phyloP scores from a whole-genome alignment of 2,888 invertebrate species.

The Dendrolimus houi region DNA sequence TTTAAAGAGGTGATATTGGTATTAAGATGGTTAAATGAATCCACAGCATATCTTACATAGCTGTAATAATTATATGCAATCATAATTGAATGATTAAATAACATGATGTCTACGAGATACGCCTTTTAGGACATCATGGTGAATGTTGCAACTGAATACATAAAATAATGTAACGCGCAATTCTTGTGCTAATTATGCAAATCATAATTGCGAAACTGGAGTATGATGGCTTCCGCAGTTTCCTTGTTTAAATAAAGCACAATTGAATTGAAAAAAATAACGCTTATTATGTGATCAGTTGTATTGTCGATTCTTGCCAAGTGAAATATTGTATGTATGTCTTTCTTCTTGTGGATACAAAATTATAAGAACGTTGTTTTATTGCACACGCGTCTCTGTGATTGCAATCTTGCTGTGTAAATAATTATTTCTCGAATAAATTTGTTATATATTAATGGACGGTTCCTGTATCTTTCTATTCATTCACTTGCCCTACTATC shows the following conservation, averaged over 20 bases:
- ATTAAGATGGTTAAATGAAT: conserved; percentile 26
- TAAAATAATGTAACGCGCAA: neutral
- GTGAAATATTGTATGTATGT: conserved; percentile 13
- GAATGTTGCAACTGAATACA: neutral
- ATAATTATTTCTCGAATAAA: conserved; percentile 59
- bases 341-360: conserved; percentile 13
- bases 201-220: neutral
- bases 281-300: neutral
- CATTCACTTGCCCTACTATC: no score
- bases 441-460: conserved; percentile 52
- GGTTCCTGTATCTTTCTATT: no score
- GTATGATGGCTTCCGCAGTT: no score
- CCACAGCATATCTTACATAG: conserved; percentile 50
- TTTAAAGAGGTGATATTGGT: conserved; percentile 49
- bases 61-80: conserved; percentile 10
- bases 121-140: neutral
- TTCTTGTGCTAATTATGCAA: neutral
- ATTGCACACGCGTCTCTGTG: conserved; percentile 62
- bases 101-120: neutral
- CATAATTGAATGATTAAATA: neutral
- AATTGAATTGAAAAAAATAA: no score
- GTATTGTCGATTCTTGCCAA: conserved; percentile 7
- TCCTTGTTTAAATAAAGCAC: no score
- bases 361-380: conserved; percentile 31
- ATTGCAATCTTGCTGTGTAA: conserved; percentile 69